Percentiles rank a stretch among this genome's conserved stretches.
phyloP scores from a whole-genome alignment of 2,888 invertebrate genomes.

The Meta bourneti region DNA sequence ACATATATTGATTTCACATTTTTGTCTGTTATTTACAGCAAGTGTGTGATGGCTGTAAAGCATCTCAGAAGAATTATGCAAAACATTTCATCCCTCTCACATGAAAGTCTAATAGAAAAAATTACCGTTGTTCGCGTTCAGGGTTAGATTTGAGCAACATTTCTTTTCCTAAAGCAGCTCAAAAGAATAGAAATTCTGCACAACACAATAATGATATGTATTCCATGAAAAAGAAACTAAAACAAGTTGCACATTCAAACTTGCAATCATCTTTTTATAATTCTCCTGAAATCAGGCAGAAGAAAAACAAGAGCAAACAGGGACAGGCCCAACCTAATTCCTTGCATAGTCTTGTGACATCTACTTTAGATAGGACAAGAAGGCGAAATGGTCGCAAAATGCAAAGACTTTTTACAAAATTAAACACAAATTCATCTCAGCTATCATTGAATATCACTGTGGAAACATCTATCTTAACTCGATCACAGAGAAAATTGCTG shows the following conservation, averaged over 20 bases:
- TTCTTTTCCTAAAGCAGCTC: background rate
- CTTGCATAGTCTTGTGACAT: no score
- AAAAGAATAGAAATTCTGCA: background rate
- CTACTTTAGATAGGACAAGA: no score
- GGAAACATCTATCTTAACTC: background rate
- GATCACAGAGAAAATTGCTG: background rate
- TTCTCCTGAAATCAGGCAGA: no score
- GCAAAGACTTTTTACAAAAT: background rate
- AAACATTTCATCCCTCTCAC: background rate
- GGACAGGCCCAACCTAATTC: no score
- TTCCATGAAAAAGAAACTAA: background rate
- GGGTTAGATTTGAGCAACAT: background rate
- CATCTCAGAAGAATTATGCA: background rate
- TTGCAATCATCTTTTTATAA: no score
- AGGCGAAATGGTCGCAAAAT: background rate
- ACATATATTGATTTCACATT: no score
- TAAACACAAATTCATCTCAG: background rate
- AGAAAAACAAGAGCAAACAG: no score
- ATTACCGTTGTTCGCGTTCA: background rate
- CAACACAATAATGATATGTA: background rate
- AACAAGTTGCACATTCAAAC: background rate
- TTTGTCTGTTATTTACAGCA: background rate
- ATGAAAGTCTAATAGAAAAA: background rate
- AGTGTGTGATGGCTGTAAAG: background rate
- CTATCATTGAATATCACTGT: background rate